Evolutionary conservation across 2,113 vertebrate species (phyloP), one percentile per base, ranked within the genome.

Genomic region (Pheucticus melanocephalus): DNA sequence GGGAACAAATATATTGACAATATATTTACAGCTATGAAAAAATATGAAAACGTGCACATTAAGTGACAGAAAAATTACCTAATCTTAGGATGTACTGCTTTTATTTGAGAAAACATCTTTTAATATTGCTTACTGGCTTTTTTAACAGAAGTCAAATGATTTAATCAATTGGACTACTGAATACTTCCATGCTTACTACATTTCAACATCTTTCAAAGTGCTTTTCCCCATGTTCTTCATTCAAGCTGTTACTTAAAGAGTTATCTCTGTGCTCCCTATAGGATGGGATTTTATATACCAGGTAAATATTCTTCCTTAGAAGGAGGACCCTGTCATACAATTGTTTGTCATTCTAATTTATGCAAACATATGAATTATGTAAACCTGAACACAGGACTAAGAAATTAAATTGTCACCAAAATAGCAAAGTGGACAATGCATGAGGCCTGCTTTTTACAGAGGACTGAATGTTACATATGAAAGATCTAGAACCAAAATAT

Each of bases 31-130:
- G 19, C 42, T 28, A 48, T 3, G 3, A 65, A 56, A 61, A 73
- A 61, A 45, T 0, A 71, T 2, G 27, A 68, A 64, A 54, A 71
- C 1, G 1, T 2, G 6, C 21, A 42, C 17, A 54, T 45, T 15
- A 47, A 44, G 42, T 7, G 6, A 9, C 61, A 79, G 31, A 35
- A 94, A 82, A 84, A 78, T 47, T 50, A 88, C 23, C 28, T 22
- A 81, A 12, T 31, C 50, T 78, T 71, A 60, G 53, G 7, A 61
- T 14, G 17, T 15, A 42, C 15, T 33, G n/a, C 5, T 82, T 63
- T 91, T 17, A 24, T 37, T 64, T 78, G n/a, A 96, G 44, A 75
- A 91, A 68, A 51, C 31, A 51, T 2, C 9, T 83, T 37, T 54
- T 70, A 50, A 23, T 69, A 61, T n/a, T 85, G 22, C 22, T 51